Percentiles rank a stretch among this genome's conserved stretches.
These are phyloP conservation scores for Psittacula echo DNA, from an alignment of 2,797 vertebrate species.

Conservation along the genomic window DNA sequence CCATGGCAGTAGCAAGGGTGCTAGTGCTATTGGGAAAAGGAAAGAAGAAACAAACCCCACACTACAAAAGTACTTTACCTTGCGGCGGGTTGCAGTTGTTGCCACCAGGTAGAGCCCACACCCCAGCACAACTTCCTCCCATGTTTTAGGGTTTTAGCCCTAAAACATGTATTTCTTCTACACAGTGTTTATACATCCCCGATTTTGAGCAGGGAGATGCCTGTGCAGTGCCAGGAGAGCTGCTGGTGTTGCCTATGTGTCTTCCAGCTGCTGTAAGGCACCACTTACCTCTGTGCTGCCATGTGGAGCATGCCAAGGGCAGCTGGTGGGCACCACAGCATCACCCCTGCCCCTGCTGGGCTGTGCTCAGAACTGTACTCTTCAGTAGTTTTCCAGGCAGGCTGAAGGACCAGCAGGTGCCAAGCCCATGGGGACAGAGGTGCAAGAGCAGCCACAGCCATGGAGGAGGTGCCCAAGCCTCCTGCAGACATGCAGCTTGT, in stretches of 20 bases:
- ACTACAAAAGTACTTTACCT: background rate
- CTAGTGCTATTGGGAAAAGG: rapidly evolving
- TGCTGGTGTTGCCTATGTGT: rapidly evolving
- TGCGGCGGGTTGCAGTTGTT: background rate
- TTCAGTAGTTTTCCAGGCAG: background rate
- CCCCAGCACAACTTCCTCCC: background rate
- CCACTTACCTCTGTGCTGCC: too few relatives aligned
- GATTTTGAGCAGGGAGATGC: background rate
- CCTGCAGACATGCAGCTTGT: background rate
- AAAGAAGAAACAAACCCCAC: too few relatives aligned
- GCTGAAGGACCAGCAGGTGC: background rate
- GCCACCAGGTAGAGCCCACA: background rate
- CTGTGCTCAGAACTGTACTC: background rate
- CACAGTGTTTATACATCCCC: rapidly evolving
- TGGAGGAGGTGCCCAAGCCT: background rate
- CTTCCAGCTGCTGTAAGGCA: background rate
- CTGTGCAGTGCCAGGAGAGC: rapidly evolving
- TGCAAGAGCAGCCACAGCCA: background rate
- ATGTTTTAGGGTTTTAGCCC: background rate
- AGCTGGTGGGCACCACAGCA: background rate
- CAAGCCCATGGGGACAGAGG: rapidly evolving
- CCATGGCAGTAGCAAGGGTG: background rate
- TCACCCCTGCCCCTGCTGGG: too few relatives aligned
- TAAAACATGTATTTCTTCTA: background rate
- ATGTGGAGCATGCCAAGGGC: rapidly evolving